A percentile compares a stretch with the other conserved stretches of the same genome.
These are phyloP conservation scores for Atta colombica DNA, from an alignment of 1,140 invertebrate species.

Conservation along the genomic window DNA sequence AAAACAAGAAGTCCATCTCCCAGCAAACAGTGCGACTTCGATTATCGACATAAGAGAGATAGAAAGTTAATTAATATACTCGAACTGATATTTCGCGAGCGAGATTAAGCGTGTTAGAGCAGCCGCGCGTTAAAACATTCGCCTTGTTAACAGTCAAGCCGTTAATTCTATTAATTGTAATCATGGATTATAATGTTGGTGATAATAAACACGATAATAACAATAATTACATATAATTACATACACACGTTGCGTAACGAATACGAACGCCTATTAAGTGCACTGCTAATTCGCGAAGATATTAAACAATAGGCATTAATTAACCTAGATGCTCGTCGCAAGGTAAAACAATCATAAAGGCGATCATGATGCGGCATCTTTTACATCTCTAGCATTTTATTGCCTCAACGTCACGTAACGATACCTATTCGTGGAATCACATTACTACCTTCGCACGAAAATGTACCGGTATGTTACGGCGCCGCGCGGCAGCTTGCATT, in stretches of 20 bases:
- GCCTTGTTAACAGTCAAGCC: slow-evolving; percentile 5
- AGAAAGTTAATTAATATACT: slow-evolving; percentile 28
- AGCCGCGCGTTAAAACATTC: not conserved
- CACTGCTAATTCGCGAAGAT: slow-evolving; percentile 5
- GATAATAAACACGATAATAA: slow-evolving; percentile 50
- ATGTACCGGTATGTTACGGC: not conserved
- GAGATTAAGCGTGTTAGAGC: slow-evolving; percentile 10
- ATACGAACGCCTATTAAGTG: not conserved
- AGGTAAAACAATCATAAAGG: not conserved
- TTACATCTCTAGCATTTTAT: slow-evolving; percentile 26
- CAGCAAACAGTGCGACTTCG: slow-evolving; percentile 15
- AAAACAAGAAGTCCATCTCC: slow-evolving; percentile 29
- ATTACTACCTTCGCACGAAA: slow-evolving; percentile 10
- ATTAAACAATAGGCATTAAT: slow-evolving; percentile 46
- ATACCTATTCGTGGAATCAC: slow-evolving; percentile 7
- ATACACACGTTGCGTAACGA: slow-evolving; percentile 7
- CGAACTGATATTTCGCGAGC: not conserved
- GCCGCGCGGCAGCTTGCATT: not conserved
- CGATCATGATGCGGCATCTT: not conserved
- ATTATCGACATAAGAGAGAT: slow-evolving; percentile 26
- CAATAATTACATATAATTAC: slow-evolving; percentile 7
- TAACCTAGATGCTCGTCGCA: slow-evolving; percentile 8
- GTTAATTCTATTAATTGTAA: slow-evolving; percentile 39
- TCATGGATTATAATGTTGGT: slow-evolving; percentile 1
- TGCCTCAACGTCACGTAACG: not conserved